These are phyloP conservation scores for Zapornia atra DNA, from an alignment of 2,113 vertebrate genomes.

Conservation along the genomic window DNA sequence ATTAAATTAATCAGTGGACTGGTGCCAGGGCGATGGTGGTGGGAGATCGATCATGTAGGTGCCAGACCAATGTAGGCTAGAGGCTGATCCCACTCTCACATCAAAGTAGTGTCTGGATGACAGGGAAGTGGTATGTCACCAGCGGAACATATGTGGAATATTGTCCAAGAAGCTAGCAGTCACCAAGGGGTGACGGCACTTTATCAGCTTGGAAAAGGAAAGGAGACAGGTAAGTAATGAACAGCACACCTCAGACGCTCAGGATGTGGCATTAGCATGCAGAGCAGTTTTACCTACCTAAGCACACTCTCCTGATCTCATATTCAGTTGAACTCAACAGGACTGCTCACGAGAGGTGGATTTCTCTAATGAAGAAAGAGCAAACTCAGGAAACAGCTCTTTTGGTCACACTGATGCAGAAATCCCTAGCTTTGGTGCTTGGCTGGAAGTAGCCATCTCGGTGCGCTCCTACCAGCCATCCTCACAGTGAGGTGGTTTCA, in stretches of 20 bases:
- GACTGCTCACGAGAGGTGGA: background rate
- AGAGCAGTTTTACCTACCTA: background rate
- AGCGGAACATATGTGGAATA: background rate
- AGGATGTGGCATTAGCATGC: background rate
- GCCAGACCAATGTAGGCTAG: background rate
- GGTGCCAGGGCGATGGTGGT: background rate
- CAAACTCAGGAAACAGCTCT: background rate
- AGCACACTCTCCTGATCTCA: background rate
- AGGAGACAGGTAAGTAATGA: background rate
- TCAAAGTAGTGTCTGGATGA: rapidly evolving
- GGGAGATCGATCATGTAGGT: background rate
- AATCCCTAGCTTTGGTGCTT: background rate
- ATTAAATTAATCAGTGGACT: background rate
- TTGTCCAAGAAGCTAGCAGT: background rate
- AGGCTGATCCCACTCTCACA: background rate
- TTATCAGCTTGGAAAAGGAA: background rate
- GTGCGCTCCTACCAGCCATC: background rate
- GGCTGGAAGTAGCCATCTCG: background rate
- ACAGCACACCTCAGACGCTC: background rate
- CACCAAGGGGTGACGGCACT: background rate
- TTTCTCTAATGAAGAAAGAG: background rate
- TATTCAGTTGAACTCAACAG: background rate
- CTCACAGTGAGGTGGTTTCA: background rate
- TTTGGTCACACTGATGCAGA: rapidly evolving
- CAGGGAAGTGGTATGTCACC: background rate